These are phyloP conservation scores for Myocastor coypus DNA, from an alignment of 2,113 vertebrate species.

Conservation along the genomic window DNA sequence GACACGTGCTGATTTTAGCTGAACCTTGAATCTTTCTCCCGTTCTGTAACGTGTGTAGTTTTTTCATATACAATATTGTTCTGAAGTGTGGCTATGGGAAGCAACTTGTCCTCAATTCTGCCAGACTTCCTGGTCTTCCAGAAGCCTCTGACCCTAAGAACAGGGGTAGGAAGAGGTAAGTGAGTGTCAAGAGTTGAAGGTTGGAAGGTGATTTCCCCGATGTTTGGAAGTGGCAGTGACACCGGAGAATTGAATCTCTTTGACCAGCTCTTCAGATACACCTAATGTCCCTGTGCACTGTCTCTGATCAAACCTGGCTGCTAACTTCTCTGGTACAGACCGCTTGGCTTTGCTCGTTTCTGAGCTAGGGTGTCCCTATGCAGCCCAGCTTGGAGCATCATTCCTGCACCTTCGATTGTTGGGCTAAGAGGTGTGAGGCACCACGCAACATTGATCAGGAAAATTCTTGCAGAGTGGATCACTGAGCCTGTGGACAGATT, in stretches of 20 bases:
- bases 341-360: too few relatives aligned
- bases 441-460: neutral
- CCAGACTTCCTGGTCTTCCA: neutral
- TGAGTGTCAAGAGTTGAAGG: neutral
- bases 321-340: neutral
- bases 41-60: neutral
- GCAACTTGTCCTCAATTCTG: neutral
- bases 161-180: neutral
- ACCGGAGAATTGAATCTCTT: neutral
- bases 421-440: neutral
- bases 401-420: neutral
- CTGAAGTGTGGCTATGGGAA: neutral
- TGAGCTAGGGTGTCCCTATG: neutral
- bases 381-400: neutral
- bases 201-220: neutral
- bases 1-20: neutral
- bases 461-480: neutral
- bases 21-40: neutral
- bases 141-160: neutral
- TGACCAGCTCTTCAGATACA: neutral
- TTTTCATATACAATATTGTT: neutral
- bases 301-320: neutral
- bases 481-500: neutral
- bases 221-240: neutral
- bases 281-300: neutral